phyloP scores from a whole-genome alignment of 2,888 invertebrate species.

The Tiliacea citrago region DNA sequence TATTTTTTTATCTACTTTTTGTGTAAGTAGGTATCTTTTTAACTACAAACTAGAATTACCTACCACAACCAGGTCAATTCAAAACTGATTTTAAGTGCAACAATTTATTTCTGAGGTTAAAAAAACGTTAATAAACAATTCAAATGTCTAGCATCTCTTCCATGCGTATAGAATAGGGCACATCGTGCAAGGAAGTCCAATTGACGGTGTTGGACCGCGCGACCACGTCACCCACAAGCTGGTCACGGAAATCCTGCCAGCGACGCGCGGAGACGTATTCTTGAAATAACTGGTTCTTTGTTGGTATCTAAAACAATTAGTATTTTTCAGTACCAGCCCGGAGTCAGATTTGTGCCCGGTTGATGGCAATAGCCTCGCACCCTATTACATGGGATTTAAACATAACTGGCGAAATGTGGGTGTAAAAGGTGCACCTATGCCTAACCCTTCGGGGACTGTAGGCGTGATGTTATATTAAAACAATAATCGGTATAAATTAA shows the following conservation, averaged over 20 bases:
- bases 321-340: no score
- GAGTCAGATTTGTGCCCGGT: no score
- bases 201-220: conserved; percentile 87
- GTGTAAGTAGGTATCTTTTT: neutral
- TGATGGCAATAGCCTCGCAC: no score
- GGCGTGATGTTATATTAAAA: no score
- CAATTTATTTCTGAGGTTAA: conserved; percentile 20
- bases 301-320: conserved; percentile 85
- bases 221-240: conserved; percentile 87
- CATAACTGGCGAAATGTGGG: no score
- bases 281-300: conserved; percentile 89
- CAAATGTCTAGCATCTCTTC: conserved; percentile 88
- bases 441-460: no score
- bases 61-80: neutral
- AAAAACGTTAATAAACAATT: conserved; percentile 35
- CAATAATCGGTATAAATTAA: no score
- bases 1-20: no score
- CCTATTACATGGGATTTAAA: no score
- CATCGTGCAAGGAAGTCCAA: conserved; percentile 91
- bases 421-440: no score
- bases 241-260: conserved; percentile 90
- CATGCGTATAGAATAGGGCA: conserved; percentile 92
- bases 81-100: neutral
- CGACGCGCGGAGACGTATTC: conserved; percentile 89
- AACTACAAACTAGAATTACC: neutral